Conservation (phyloP, 2,888 invertebrate species). For the Leptinotarsa juncta region DNA sequence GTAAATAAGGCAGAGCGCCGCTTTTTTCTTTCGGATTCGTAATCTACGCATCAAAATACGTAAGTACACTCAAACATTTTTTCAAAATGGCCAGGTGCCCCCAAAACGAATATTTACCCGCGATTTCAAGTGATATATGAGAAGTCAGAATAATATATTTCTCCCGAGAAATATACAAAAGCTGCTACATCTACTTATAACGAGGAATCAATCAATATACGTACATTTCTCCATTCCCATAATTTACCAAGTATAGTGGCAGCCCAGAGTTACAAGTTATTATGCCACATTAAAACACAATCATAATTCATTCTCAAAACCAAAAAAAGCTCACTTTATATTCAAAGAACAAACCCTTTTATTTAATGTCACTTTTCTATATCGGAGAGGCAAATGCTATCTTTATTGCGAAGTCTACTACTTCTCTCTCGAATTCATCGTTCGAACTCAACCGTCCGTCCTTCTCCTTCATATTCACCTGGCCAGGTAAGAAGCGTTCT, state of each 20-base stretch:
- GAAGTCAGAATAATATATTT: neutral
- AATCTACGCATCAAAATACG: no score
- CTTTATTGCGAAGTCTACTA: constrained; percentile 43
- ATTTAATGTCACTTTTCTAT: constrained; percentile 48
- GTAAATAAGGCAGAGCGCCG: no score
- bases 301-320: constrained; percentile 33
- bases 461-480: neutral
- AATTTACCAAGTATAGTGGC: constrained; percentile 18
- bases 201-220: constrained; percentile 4
- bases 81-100: no score
- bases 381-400: constrained; percentile 40
- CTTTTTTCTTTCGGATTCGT: no score
- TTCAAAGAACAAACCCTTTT: constrained; percentile 43
- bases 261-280: neutral
- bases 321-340: constrained; percentile 33
- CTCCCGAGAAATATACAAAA: no score
- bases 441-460: constrained; percentile 10
- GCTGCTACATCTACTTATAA: neutral
- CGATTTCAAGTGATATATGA: no score
- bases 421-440: constrained; percentile 28
- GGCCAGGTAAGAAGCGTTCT: constrained; percentile 37
- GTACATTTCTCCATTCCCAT: constrained; percentile 6
- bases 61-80: no score
- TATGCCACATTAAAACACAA: constrained; percentile 21
- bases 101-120: no score